Conservation (phyloP, 2,113 vertebrate genomes). For the Rhinogobius similis region DNA sequence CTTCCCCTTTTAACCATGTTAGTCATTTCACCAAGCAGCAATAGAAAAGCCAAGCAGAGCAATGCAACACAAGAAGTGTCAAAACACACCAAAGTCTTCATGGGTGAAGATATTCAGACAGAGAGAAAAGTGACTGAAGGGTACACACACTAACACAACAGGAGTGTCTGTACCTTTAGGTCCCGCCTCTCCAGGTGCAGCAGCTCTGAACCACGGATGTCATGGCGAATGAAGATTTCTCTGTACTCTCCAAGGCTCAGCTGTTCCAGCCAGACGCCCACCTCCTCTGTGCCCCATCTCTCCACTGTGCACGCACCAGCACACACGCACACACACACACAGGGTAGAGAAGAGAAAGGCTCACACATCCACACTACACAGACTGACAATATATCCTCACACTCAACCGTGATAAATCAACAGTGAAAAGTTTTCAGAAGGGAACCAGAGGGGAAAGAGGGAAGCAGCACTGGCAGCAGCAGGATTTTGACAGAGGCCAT, state of each 20-base stretch:
- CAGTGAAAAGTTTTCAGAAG: constrained; percentile 12
- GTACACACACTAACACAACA: constrained; percentile 67
- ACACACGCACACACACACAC: constrained; percentile 69
- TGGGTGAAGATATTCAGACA: constrained; percentile 40
- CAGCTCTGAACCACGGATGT: constrained; percentile 98
- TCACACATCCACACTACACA: constrained; percentile 29
- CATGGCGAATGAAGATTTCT: constrained; percentile 97
- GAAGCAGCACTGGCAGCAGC: constrained; percentile 49
- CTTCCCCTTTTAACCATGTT: constrained; percentile 51
- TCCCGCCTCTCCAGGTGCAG: constrained; percentile 99
- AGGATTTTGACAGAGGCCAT: constrained; percentile 43
- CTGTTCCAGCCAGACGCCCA: constrained; percentile 99
- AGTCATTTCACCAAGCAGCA: constrained; percentile 63
- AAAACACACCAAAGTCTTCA: constrained; percentile 52
- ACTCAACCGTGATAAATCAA: constrained; percentile 1
- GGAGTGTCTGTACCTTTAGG: constrained; percentile 90
- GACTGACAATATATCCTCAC: constrained; percentile 5
- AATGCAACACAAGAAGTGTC: constrained; percentile 56
- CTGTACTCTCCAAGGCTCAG: constrained; percentile 99
- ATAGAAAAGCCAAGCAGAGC: constrained; percentile 81
- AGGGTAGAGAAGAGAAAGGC: constrained; percentile 70
- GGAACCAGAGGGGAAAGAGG: constrained; percentile 19
- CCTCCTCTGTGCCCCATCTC: constrained; percentile 99
- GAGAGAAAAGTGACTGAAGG: constrained; percentile 63
- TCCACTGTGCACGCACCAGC: constrained; percentile 94